Percentiles rank a stretch among this genome's conserved stretches.
Conservation (phyloP, 2,113 vertebrate species). For the Tichodroma muraria region DNA sequence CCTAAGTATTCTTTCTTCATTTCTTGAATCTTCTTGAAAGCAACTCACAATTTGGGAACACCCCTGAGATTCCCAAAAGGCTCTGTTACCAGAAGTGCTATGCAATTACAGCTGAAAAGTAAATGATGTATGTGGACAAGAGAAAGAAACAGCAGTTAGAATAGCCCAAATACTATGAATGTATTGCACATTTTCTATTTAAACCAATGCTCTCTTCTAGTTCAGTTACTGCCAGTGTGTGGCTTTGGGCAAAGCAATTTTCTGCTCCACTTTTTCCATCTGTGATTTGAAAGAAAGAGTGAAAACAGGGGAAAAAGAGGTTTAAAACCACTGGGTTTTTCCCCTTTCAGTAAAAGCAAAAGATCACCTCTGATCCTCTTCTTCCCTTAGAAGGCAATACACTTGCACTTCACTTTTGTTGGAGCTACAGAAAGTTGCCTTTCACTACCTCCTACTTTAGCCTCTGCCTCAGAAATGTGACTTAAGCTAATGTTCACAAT, state of each 20-base stretch:
- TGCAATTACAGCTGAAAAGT: neutral
- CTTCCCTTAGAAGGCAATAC: neutral
- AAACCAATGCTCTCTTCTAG: neutral
- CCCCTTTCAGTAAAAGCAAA: neutral
- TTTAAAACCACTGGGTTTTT: neutral
- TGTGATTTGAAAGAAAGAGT: neutral
- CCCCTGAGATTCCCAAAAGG: neutral
- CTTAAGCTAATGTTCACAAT: neutral
- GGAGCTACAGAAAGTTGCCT: neutral
- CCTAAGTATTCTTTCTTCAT: neutral
- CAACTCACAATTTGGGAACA: neutral
- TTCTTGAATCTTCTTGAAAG: neutral
- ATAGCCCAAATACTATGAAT: neutral
- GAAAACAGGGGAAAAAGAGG: neutral
- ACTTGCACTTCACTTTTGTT: neutral
- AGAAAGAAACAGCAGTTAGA: neutral
- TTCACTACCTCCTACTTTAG: neutral
- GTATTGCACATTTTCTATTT: neutral
- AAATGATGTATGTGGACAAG: neutral
- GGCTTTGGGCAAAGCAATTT: slow-evolving; percentile 47
- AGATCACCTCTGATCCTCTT: neutral
- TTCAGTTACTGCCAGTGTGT: slow-evolving; percentile 32
- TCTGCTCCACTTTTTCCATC: slow-evolving; percentile 59
- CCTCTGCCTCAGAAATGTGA: neutral
- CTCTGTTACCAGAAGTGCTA: neutral